These are phyloP conservation scores for Caenorhabditis imperialis DNA, from an alignment of 2,888 invertebrate genomes.

Conservation along the genomic window DNA sequence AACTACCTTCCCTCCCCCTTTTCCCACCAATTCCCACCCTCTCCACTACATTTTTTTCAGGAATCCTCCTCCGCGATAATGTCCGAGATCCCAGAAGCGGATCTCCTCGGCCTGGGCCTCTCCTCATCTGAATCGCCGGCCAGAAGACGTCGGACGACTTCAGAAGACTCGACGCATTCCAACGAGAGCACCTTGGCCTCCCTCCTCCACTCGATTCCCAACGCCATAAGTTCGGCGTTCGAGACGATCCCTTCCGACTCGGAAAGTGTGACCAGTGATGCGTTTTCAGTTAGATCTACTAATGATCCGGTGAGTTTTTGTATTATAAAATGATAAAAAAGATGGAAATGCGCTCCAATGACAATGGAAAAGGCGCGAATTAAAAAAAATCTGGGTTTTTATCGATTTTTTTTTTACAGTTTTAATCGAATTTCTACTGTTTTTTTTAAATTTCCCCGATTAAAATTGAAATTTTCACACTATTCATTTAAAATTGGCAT, in stretches of 20 bases:
- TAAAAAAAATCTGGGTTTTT: too few relatives aligned
- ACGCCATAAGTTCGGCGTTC: constrained; percentile 56
- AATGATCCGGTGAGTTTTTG: constrained; percentile 68
- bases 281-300: constrained; percentile 63
- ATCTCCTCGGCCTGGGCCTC: constrained; percentile 66
- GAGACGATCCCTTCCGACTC: constrained; percentile 73
- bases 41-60: constrained; percentile 41
- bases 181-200: constrained; percentile 64
- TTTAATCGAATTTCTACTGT: too few relatives aligned
- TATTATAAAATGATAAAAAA: too few relatives aligned
- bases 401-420: too few relatives aligned
- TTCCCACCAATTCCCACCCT: too few relatives aligned
- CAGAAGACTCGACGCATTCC: constrained; percentile 67
- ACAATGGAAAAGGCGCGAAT: too few relatives aligned
- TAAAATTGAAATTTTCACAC: too few relatives aligned
- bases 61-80: constrained; percentile 54
- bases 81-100: constrained; percentile 65
- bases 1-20: too few relatives aligned
- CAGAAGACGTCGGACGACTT: constrained; percentile 40
- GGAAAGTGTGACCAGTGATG: constrained; percentile 67
- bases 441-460: too few relatives aligned
- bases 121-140: constrained; percentile 36
- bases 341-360: too few relatives aligned
- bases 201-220: constrained; percentile 63
- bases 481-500: too few relatives aligned